These are phyloP conservation scores for Ennomos fuscantarius DNA, from an alignment of 2,888 invertebrate genomes.

Conservation along the genomic window DNA sequence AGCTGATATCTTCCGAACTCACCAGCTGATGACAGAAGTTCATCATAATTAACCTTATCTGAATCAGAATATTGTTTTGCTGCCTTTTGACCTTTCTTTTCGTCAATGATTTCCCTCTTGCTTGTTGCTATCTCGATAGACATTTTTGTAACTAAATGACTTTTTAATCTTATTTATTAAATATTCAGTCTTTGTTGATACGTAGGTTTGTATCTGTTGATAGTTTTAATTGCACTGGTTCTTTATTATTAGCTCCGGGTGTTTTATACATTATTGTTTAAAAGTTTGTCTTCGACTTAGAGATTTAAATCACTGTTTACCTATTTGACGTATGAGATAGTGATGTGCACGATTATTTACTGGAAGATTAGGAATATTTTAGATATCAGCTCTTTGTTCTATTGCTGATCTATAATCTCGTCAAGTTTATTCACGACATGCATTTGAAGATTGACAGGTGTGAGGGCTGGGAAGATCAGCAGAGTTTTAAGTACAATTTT, in stretches of 20 bases:
- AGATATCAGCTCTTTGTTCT: slow-evolving; percentile 13
- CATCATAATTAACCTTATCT: slow-evolving; percentile 46
- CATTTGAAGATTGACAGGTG: no score
- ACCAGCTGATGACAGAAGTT: slow-evolving; percentile 49
- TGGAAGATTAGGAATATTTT: slow-evolving; percentile 23
- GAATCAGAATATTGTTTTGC: slow-evolving; percentile 22
- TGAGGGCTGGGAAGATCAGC: no score
- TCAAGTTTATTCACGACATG: no score
- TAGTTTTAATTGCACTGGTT: slow-evolving; percentile 16
- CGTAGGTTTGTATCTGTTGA: slow-evolving; percentile 12
- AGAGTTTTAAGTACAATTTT: no score
- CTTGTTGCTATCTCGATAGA: slow-evolving; percentile 26
- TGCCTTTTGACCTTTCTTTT: slow-evolving; percentile 12
- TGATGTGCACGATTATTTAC: not conserved
- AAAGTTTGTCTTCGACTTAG: slow-evolving; percentile 23
- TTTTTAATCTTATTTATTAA: slow-evolving; percentile 10
- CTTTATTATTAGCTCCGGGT: slow-evolving; percentile 9
- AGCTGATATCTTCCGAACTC: slow-evolving; percentile 51
- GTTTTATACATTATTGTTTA: slow-evolving; percentile 22
- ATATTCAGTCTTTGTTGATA: slow-evolving; percentile 15
- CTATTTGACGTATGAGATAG: slow-evolving; percentile 12
- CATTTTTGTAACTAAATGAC: slow-evolving; percentile 29
- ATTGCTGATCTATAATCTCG: no score
- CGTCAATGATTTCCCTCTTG: slow-evolving; percentile 8
- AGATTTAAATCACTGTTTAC: slow-evolving; percentile 25